Conservation (phyloP, 2,797 vertebrate species). For the Rhinophrynus dorsalis region DNA sequence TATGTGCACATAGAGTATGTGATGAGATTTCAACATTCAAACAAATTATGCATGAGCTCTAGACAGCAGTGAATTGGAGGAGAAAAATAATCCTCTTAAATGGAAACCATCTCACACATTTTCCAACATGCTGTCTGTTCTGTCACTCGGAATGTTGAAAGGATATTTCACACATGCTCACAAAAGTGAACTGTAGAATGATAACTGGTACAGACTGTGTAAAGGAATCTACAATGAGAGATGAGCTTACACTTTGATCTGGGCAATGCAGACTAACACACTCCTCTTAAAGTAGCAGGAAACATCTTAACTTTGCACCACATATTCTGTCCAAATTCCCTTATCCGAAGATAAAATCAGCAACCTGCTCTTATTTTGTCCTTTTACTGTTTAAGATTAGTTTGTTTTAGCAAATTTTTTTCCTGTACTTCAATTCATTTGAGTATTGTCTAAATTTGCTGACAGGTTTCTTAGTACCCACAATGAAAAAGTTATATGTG, state of each 20-base stretch:
- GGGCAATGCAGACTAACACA: not conserved
- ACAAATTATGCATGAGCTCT: conserved; percentile 29
- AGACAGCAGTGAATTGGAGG: conserved; percentile 14
- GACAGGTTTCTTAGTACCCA: not conserved
- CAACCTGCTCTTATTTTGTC: not conserved
- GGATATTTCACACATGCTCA: conserved; percentile 1
- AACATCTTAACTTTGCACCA: not conserved
- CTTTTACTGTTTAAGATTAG: not conserved
- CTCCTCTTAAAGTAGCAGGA: not conserved
- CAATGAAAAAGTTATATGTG: not conserved
- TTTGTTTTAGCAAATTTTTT: not conserved
- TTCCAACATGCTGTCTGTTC: conserved; percentile 4
- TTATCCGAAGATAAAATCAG: not conserved
- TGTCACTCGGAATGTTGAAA: conserved; percentile 27
- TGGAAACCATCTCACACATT: conserved; percentile 2
- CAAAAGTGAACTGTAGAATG: not conserved
- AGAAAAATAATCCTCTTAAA: conserved; percentile 22
- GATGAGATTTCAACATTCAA: conserved; percentile 15
- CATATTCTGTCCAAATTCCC: not conserved
- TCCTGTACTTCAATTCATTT: not conserved
- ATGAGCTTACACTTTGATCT: conserved; percentile 18
- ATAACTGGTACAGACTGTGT: not conserved
- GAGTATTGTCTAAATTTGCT: not conserved
- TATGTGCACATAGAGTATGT: not conserved
- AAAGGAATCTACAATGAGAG: conserved; percentile 4